Evolutionary conservation across 2,113 vertebrate genomes (phyloP).

Genomic region (Aviceda subcristata): DNA sequence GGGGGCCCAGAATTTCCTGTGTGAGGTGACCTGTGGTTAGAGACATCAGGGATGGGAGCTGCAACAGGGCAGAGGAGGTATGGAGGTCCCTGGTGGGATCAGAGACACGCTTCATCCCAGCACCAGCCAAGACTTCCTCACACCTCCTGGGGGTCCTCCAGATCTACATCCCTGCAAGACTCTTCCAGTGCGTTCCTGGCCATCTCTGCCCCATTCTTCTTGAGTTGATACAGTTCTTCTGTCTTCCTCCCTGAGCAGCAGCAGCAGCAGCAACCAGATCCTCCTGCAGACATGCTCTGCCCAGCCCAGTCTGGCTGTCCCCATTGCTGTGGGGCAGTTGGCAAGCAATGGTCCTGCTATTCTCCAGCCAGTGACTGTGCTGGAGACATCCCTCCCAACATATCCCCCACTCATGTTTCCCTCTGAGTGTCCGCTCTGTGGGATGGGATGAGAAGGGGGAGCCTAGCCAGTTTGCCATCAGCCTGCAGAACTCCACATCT

Average conservation of each 20-base stretch:
- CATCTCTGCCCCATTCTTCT: not conserved
- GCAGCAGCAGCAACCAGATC: not conserved
- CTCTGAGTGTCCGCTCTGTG: not conserved
- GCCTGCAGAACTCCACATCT: not conserved
- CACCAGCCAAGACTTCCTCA: not conserved
- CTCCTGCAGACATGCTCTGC: not conserved
- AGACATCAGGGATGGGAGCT: not conserved
- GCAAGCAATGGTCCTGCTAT: not conserved
- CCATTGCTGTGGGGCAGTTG: not conserved
- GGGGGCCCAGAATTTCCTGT: not conserved
- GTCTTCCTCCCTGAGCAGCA: not conserved
- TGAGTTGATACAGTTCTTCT: not conserved
- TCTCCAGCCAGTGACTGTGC: not conserved
- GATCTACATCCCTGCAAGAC: not conserved
- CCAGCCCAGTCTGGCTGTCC: not conserved
- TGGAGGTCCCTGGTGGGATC: not conserved
- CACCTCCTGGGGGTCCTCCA: not conserved
- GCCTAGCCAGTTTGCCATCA: not conserved
- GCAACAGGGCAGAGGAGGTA: not conserved
- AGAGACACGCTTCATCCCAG: not conserved
- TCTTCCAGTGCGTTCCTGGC: not conserved
- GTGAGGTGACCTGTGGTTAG: not conserved
- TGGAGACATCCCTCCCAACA: not conserved
- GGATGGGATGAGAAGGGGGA: rapidly evolving
- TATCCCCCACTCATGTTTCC: not conserved